Evolutionary conservation across 2,113 vertebrate species (phyloP), one percentile per base, ranked within the genome.

Genomic region (Megaleporinus macrocephalus): DNA sequence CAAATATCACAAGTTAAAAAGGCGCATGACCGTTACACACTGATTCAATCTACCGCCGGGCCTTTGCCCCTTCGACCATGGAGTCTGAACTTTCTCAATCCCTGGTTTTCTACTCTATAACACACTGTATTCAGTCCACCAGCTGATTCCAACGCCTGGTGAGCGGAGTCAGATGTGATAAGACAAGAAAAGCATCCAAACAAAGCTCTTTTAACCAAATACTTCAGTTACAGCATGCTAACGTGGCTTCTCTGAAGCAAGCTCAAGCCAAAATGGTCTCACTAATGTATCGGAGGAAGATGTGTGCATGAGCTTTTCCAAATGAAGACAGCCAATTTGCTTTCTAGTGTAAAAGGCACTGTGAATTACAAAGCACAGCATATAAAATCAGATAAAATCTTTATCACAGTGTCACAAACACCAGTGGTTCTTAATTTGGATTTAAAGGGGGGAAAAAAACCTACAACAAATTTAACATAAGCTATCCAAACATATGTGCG

Each of bases 1-100:
- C 51, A 65, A 47, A 63, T 55, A 78, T 65, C n/a, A 72, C 68
- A 66, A 26, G 47, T 81, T 70, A 82, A 72, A 73, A 73, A 16
- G 10, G 61, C 66, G 27, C 70, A 73, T 44, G 15, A 41, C 44
- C 71, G 22, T 71, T 71, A 79, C 27, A 79, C 71, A 55, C 27
- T 3, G 47, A 72, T 24, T 72, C 44, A 29, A 72, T 44, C 55
- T 47, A 57, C 22, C n/a, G 20, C 5, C 22, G 53, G 53, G 5
- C 53, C 47, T 41, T 49, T 29, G 12, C 55, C 47, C n/a, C 47
- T 36, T 51, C 41, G 53, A 29, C 41, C 71, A 49, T 12, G 29
- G 36, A 51, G 22, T 24, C 14, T 36, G 11, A 16, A 24, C 33
- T 41, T 18, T 33, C 5, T 44, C 41, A 44, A 11, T 44, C 41